Evolutionary conservation across 2,888 invertebrate species (phyloP).

Genomic region (Ceraclea dissimilis): DNA sequence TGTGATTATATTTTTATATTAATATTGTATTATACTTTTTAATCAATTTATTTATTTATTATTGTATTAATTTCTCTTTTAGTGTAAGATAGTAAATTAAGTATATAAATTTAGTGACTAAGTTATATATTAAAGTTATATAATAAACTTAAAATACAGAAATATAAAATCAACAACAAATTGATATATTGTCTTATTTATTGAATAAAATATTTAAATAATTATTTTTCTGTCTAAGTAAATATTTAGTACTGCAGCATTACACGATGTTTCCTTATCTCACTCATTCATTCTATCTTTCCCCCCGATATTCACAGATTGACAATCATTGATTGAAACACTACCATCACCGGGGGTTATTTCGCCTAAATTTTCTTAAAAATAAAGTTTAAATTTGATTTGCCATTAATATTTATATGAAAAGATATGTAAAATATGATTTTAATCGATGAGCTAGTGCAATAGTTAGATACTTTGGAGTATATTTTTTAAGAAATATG

Average conservation of each 20-base stretch:
- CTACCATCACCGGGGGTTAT: too few species aligned
- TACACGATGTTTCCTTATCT: slow-evolving; percentile 28
- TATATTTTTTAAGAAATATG: too few species aligned
- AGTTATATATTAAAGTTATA: slow-evolving; percentile 4
- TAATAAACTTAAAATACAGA: slow-evolving; percentile 13
- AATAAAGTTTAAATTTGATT: too few species aligned
- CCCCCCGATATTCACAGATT: background rate
- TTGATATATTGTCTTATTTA: slow-evolving; percentile 21
- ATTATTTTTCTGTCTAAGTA: slow-evolving; percentile 26
- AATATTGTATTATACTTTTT: too few species aligned
- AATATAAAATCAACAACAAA: slow-evolving; percentile 17
- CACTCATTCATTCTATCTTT: background rate
- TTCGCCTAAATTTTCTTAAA: too few species aligned
- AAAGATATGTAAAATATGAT: too few species aligned
- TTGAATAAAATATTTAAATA: slow-evolving; percentile 25
- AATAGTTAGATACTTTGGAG: too few species aligned
- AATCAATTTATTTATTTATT: background rate
- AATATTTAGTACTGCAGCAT: slow-evolving; percentile 31
- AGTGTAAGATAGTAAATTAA: background rate
- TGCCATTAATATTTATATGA: too few species aligned
- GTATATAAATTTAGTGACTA: background rate
- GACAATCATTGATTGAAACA: too few species aligned
- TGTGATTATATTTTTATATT: too few species aligned
- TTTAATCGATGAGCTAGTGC: too few species aligned
- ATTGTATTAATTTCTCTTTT: background rate